A percentile compares a stretch with the other conserved stretches of the same genome.
phyloP scores from a whole-genome alignment of 1,140 invertebrate species.

The Potamilus streckersoni region DNA sequence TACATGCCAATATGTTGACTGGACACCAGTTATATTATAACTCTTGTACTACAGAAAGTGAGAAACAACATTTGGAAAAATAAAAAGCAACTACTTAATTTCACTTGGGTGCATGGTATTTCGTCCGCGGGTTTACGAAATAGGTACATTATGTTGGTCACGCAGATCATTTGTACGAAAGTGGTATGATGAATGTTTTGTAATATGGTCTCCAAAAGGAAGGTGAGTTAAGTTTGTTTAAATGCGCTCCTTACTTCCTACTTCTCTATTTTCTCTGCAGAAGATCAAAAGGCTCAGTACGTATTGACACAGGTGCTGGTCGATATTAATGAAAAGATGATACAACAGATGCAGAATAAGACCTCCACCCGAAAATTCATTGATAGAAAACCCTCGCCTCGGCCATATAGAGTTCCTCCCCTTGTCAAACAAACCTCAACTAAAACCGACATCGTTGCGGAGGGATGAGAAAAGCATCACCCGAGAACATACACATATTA shows the following conservation, averaged over 20 bases:
- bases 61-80: no score
- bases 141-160: no score
- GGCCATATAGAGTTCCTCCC: constrained; percentile 4
- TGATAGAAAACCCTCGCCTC: constrained; percentile 5
- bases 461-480: constrained; percentile 6
- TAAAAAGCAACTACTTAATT: no score
- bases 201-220: background rate
- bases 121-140: no score
- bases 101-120: no score
- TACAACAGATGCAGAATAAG: constrained; percentile 31
- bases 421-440: constrained; percentile 5
- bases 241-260: background rate
- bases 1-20: no score
- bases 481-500: no score
- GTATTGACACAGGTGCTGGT: constrained; percentile 54
- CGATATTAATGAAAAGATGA: constrained; percentile 53
- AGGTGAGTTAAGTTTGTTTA: background rate
- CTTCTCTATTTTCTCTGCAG: constrained; percentile 20
- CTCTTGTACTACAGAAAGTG: no score
- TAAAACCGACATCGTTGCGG: constrained; percentile 13
- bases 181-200: background rate
- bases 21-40: no score
- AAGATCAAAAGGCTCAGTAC: constrained; percentile 45
- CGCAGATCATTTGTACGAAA: background rate
- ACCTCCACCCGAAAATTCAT: background rate